phyloP scores from a whole-genome alignment of 2,888 invertebrate species.

The Hemicrepidius hirtus region DNA sequence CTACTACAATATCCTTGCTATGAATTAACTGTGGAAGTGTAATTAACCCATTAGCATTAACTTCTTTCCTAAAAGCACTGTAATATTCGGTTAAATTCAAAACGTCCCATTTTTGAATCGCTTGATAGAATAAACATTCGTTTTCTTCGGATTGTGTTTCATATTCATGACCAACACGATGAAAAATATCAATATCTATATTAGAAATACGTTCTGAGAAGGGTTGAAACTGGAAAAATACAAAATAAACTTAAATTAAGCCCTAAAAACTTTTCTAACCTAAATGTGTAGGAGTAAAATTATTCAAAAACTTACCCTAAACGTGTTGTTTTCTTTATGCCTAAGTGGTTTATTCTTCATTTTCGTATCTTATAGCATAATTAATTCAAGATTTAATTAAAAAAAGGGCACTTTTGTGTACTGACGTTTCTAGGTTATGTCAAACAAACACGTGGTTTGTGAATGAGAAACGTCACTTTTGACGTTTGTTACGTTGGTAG shows the following conservation, averaged over 20 bases:
- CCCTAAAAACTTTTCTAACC: constrained; percentile 40
- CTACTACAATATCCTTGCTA: constrained; percentile 84
- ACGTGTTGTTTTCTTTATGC: constrained; percentile 85
- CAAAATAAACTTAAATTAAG: neutral
- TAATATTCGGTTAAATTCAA: constrained; percentile 91
- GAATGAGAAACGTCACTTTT: no score
- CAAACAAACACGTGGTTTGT: no score
- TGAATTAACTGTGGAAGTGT: constrained; percentile 91
- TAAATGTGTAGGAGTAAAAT: constrained; percentile 23
- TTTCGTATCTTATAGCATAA: neutral
- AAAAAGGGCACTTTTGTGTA: neutral
- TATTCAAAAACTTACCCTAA: constrained; percentile 77
- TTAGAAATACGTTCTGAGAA: constrained; percentile 91
- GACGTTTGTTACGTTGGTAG: no score
- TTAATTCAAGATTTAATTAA: neutral
- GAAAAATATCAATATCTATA: constrained; percentile 91
- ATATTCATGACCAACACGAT: constrained; percentile 87
- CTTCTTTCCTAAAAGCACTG: constrained; percentile 83
- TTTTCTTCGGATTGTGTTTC: constrained; percentile 80
- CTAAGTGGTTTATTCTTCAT: constrained; percentile 83
- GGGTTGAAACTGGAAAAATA: constrained; percentile 83
- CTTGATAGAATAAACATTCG: constrained; percentile 87
- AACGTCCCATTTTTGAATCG: constrained; percentile 91
- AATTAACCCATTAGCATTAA: constrained; percentile 78
- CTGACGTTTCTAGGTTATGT: no score